phyloP scores from a whole-genome alignment of 2,113 vertebrate species.

The Elephas maximus region DNA sequence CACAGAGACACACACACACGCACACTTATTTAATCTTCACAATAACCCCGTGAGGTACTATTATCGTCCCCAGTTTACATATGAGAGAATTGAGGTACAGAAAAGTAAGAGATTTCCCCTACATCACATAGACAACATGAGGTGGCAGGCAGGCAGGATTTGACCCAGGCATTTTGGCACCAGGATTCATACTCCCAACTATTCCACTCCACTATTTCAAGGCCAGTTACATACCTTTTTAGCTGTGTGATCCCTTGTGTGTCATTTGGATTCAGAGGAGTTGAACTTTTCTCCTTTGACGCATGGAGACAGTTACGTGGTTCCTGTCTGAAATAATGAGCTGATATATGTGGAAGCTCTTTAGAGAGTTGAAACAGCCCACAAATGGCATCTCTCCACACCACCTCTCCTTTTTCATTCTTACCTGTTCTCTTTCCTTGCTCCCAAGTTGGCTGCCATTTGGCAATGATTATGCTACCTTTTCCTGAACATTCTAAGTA shows the following conservation, averaged over 20 bases:
- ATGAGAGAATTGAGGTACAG: not conserved
- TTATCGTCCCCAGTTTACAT: not conserved
- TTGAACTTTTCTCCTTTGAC: not conserved
- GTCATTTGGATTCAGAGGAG: not conserved
- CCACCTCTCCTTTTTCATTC: not conserved
- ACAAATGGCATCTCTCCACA: not conserved
- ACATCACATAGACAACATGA: accelerated
- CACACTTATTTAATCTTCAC: not conserved
- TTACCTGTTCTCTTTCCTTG: not conserved
- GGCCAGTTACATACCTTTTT: not conserved
- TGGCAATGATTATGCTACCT: too few relatives aligned
- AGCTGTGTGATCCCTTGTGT: not conserved
- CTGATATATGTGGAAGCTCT: not conserved
- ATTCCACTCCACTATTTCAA: not conserved
- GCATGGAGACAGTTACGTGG: not conserved
- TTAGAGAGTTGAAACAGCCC: not conserved
- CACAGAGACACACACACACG: not conserved
- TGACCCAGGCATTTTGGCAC: not conserved
- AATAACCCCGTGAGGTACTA: not conserved
- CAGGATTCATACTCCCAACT: not conserved
- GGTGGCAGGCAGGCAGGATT: not conserved
- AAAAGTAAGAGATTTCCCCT: not conserved
- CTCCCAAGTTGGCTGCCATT: too few relatives aligned
- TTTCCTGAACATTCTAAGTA: not conserved
- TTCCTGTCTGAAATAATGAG: not conserved